A percentile compares a stretch with the other conserved stretches of the same genome.
Conservation (phyloP, 2,113 vertebrate genomes). For the Hippolais icterina region DNA sequence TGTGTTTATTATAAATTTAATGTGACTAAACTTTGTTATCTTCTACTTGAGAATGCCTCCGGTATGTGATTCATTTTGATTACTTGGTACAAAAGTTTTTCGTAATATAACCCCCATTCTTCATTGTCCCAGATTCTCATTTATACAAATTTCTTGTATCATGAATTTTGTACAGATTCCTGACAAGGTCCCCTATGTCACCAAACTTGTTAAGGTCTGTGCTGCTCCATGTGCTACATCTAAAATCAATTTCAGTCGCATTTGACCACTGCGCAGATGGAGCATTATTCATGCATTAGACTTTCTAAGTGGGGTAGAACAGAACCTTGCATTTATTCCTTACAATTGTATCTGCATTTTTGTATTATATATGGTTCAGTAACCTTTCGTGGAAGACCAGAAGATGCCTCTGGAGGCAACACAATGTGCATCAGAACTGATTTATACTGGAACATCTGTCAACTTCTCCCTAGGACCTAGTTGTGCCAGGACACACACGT, state of each 20-base stretch:
- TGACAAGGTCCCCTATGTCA: conserved; percentile 64
- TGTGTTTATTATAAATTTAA: conserved; percentile 52
- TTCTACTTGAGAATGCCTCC: neutral
- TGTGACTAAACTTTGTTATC: conserved; percentile 52
- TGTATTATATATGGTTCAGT: conserved; percentile 58
- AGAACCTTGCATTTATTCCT: conserved; percentile 56
- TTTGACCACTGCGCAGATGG: conserved; percentile 58
- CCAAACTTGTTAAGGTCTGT: conserved; percentile 48
- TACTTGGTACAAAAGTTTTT: conserved; percentile 29
- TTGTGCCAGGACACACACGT: conserved; percentile 63
- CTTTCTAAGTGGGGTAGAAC: conserved; percentile 48
- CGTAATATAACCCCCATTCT: neutral
- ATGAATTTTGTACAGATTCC: conserved; percentile 68
- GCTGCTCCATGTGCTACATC: conserved; percentile 44
- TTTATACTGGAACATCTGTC: conserved; percentile 71
- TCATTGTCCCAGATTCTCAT: conserved; percentile 45
- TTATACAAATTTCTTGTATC: conserved; percentile 65
- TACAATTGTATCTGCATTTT: conserved; percentile 64
- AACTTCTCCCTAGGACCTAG: conserved; percentile 49
- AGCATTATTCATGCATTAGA: conserved; percentile 70
- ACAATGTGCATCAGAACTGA: conserved; percentile 53
- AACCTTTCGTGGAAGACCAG: conserved; percentile 59
- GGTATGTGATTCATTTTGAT: conserved; percentile 21
- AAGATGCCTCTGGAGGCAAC: conserved; percentile 51
- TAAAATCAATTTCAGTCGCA: conserved; percentile 69